Conservation (phyloP, 2,797 vertebrate genomes). For the Takifugu rubripes region DNA sequence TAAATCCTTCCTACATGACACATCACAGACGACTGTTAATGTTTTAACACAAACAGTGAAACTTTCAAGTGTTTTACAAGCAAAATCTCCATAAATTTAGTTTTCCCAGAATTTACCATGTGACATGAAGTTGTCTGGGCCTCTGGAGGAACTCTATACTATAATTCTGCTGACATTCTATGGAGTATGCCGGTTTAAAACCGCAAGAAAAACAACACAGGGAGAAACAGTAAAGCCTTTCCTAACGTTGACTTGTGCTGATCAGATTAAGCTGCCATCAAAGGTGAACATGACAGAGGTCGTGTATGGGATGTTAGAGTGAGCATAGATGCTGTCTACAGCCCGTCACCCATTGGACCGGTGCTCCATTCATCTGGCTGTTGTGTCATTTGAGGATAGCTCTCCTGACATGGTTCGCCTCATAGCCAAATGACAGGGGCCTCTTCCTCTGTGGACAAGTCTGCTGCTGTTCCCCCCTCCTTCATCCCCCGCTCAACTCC, state of each 20-base stretch:
- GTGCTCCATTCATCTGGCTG: constrained; percentile 11
- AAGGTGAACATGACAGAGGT: constrained; percentile 2
- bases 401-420: constrained; percentile 41
- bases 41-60: too few species aligned
- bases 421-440: constrained; percentile 57
- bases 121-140: too few species aligned
- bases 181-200: not conserved
- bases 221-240: not conserved
- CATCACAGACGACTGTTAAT: too few species aligned
- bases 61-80: too few species aligned
- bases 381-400: constrained; percentile 57
- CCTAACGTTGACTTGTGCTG: not conserved
- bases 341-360: constrained; percentile 12
- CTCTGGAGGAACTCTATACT: too few species aligned
- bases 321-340: constrained; percentile 8
- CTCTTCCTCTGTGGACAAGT: constrained; percentile 46
- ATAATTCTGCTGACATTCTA: too few species aligned
- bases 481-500: constrained; percentile 18
- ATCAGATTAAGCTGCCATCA: not conserved
- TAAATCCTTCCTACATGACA: too few species aligned
- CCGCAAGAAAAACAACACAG: not conserved
- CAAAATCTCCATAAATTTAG: too few species aligned
- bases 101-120: too few species aligned
- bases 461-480: constrained; percentile 43
- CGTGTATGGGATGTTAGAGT: not conserved